Base-by-base conservation (phyloP, 2,888 invertebrate genomes). In the Amphipyra tragopoginis region DNA sequence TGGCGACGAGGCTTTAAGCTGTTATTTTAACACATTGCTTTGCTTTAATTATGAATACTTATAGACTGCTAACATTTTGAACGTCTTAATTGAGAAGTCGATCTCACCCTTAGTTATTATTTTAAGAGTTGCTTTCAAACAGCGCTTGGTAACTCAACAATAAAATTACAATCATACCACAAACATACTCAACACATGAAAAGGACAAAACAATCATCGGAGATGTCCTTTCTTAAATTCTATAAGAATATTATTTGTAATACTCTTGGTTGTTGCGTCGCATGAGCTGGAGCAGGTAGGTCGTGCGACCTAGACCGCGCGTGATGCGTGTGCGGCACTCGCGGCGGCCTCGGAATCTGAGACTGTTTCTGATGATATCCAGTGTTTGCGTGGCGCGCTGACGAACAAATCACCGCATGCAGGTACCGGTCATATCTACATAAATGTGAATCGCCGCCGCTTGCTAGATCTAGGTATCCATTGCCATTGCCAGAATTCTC, bases 381-480 rank as follows among this genome's bases (percentile, higher is more conserved):
- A 0, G 93, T 90, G 65, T 94, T 88, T 1, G 94, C 94, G 70
- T 95, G 95, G 11, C 91, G 86, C 7, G 95, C 91, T 1, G 95
- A 94, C 15, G 95, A 94, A 80, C 96, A 96, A 69, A 96, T 96
- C 47, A 96, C 96, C 45, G 96, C 96, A 82, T 96, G 96, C 59
- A 96, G 86, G 84, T 96, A 96, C 60, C 96, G 94, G 82, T 96
- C 96, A 81, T 96, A 96, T 60, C 94, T 80, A 68, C 94, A 94
- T 73, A 95, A 78, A 80, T 96, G 88, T 7, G 96, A 95, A 64
- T 96, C 95, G 11, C 96, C 96, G 64, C 95, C 95, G 82, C 95
- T 94, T 69, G 96, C 96, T 84, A 96, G 84, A 84, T 96, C 96
- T 72, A 96, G 90, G 81, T 96, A 96, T 81, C 96, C 96, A 70